Conservation (phyloP, 2,888 invertebrate species). For the Cantharis rufa region DNA sequence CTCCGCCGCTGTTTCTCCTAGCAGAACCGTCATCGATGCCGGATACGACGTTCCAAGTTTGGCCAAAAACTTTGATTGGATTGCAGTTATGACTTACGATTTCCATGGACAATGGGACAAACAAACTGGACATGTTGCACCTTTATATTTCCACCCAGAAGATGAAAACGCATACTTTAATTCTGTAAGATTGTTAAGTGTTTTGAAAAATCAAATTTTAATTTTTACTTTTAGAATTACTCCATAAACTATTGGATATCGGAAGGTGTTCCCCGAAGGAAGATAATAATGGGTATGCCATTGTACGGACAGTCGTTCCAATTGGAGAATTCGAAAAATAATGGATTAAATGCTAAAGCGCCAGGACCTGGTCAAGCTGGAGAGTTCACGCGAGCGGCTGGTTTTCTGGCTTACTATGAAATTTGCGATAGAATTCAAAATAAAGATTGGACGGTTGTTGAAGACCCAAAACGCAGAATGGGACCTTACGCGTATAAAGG, state of each 20-base stretch:
- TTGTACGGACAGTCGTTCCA: slow-evolving; percentile 87
- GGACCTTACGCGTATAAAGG: slow-evolving; percentile 88
- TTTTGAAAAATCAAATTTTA: neutral
- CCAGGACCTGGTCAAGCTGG: slow-evolving; percentile 80
- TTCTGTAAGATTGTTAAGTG: slow-evolving; percentile 62
- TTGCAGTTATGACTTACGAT: slow-evolving; percentile 91
- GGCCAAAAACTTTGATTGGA: slow-evolving; percentile 81
- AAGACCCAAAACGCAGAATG: slow-evolving; percentile 77
- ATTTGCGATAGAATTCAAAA: slow-evolving; percentile 82
- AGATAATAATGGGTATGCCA: slow-evolving; percentile 87
- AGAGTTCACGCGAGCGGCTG: slow-evolving; percentile 82
- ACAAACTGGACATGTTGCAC: slow-evolving; percentile 88
- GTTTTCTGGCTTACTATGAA: slow-evolving; percentile 89
- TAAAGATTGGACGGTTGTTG: slow-evolving; percentile 79
- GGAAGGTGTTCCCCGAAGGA: slow-evolving; percentile 79
- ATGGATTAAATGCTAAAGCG: slow-evolving; percentile 76
- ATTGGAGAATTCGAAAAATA: slow-evolving; percentile 62
- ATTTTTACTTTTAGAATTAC: slow-evolving; percentile 66
- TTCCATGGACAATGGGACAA: slow-evolving; percentile 93
- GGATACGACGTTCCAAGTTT: slow-evolving; percentile 80
- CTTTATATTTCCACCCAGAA: slow-evolving; percentile 79
- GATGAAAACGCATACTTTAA: slow-evolving; percentile 84
- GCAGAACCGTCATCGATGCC: slow-evolving; percentile 83
- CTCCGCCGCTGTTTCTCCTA: slow-evolving; percentile 86
- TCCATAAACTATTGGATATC: slow-evolving; percentile 89